These are phyloP conservation scores for Brienomyrus brachyistius DNA, from an alignment of 2,113 vertebrate species.

Conservation along the genomic window DNA sequence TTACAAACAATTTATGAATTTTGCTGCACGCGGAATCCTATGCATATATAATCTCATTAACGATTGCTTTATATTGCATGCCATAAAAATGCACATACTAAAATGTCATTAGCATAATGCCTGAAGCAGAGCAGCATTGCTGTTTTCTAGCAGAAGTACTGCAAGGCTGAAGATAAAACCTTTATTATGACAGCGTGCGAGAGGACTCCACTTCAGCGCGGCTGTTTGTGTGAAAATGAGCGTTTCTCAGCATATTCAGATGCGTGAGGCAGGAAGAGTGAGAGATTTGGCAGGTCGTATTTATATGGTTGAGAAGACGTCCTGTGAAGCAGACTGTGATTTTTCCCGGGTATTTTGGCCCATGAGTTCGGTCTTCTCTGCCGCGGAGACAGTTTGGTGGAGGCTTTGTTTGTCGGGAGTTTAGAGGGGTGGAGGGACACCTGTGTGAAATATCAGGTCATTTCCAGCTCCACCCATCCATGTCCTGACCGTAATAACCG, in stretches of 20 bases:
- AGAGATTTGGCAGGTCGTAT: not conserved
- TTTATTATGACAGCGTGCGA: not conserved
- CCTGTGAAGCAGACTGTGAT: not conserved
- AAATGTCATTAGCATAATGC: not conserved
- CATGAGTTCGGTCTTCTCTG: not conserved
- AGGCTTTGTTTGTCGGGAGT: not conserved
- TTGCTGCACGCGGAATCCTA: not conserved
- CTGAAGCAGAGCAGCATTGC: not conserved
- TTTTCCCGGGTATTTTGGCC: not conserved
- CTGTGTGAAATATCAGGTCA: not conserved
- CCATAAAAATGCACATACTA: slow-evolving; percentile 5
- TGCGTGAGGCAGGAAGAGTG: not conserved
- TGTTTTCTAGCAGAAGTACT: not conserved
- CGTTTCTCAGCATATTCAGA: not conserved
- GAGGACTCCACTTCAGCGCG: not conserved
- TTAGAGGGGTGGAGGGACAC: not conserved
- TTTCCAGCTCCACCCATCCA: not conserved
- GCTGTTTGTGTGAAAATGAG: not conserved
- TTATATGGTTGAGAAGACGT: not conserved
- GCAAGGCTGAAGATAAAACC: not conserved
- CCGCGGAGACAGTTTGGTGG: not conserved
- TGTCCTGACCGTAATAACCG: not conserved
- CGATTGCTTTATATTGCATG: not conserved
- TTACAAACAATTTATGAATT: not conserved
- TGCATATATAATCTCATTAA: slow-evolving; percentile 1